Percentiles rank a stretch among this genome's conserved stretches.
These are phyloP conservation scores for Picathartes gymnocephalus DNA, from an alignment of 2,113 vertebrate genomes.

Conservation along the genomic window DNA sequence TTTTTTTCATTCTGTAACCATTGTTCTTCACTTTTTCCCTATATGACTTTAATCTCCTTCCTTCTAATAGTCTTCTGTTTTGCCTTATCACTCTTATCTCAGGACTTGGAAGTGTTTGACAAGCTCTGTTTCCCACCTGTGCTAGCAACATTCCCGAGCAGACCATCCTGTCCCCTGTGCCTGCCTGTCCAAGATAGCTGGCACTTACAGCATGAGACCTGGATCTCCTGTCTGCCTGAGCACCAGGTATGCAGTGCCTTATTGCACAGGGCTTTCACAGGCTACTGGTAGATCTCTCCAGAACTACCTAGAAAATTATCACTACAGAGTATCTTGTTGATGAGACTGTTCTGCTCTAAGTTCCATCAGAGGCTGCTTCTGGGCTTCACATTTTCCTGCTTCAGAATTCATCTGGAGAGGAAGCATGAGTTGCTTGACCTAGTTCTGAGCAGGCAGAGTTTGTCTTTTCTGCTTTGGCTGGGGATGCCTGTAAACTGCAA, in stretches of 20 bases:
- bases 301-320: background rate
- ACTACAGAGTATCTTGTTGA: background rate
- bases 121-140: constrained; percentile 36
- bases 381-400: background rate
- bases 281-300: background rate
- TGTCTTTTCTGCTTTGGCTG: background rate
- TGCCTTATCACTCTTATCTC: background rate
- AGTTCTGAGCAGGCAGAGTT: background rate
- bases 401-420: background rate
- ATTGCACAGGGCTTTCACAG: background rate
- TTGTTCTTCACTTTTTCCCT: background rate
- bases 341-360: background rate
- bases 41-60: background rate
- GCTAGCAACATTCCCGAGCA: background rate
- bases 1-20: background rate
- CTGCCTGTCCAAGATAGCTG: constrained; percentile 69
- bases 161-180: constrained; percentile 30
- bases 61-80: background rate
- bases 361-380: background rate
- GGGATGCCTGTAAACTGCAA: background rate
- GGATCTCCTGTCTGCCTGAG: constrained; percentile 5
- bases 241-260: constrained; percentile 46
- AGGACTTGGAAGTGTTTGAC: constrained; percentile 71
- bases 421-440: background rate
- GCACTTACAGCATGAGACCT: constrained; percentile 69